Conservation (phyloP, 2,113 vertebrate genomes). For the Tragulus kanchil region DNA sequence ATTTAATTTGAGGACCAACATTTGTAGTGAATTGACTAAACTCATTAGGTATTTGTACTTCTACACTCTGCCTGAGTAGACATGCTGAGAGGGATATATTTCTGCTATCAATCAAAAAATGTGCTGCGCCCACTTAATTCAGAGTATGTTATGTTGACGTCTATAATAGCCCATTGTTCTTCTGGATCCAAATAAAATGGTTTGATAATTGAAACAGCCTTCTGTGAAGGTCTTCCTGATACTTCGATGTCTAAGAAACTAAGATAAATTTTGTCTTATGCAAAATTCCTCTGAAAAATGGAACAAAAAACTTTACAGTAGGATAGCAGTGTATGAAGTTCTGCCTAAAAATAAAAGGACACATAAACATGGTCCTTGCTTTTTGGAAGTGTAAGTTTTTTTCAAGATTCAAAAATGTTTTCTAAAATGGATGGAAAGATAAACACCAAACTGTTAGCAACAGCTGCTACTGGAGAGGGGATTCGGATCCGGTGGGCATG, state of each 20-base stretch:
- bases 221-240: not conserved
- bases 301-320: slow-evolving; percentile 6
- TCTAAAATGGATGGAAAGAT: not conserved
- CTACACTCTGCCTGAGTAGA: not conserved
- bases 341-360: slow-evolving; percentile 9
- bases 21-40: slow-evolving; percentile 44
- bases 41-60: slow-evolving; percentile 17
- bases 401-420: slow-evolving; percentile 20
- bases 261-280: not conserved
- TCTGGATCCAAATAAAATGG: not conserved
- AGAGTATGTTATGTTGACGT: not conserved
- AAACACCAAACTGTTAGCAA: not conserved
- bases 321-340: not conserved
- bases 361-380: not conserved
- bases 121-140: not conserved
- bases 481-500: not conserved
- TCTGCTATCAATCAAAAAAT: not conserved
- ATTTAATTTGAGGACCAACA: not conserved
- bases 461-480: not conserved
- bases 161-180: not conserved
- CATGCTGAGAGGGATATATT: not conserved
- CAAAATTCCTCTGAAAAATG: slow-evolving; percentile 11
- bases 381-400: not conserved
- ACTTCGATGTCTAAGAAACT: not conserved
- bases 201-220: slow-evolving; percentile 26